Conservation (phyloP, 2,888 invertebrate genomes). For the Sipha maydis region DNA sequence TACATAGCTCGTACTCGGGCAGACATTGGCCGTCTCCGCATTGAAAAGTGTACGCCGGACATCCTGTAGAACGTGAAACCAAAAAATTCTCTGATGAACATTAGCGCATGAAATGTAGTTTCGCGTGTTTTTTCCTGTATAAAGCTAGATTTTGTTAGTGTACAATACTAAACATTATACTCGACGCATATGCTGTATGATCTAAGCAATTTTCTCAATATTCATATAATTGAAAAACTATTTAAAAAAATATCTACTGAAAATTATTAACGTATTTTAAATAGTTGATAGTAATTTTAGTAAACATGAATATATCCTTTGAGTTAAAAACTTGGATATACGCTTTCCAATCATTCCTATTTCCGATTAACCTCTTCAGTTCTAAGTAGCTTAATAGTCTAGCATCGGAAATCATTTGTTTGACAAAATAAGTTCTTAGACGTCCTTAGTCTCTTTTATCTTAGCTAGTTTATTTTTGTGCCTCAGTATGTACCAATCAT, state of each 20-base stretch:
- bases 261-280: not conserved
- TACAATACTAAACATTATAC: not conserved
- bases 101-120: not conserved
- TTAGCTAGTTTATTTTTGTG: too few species aligned
- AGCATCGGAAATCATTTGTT: too few species aligned
- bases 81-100: not conserved
- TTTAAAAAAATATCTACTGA: not conserved
- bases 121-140: not conserved
- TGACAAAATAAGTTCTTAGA: too few species aligned
- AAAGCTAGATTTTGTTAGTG: too few species aligned
- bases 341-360: too few species aligned
- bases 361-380: too few species aligned
- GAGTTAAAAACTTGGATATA: too few species aligned
- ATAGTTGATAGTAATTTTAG: not conserved
- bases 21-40: slow-evolving; percentile 88
- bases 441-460: too few species aligned
- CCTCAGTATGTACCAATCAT: too few species aligned
- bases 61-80: slow-evolving; percentile 67
- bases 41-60: slow-evolving; percentile 84
- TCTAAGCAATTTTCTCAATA: not conserved
- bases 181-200: not conserved
- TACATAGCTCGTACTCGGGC: slow-evolving; percentile 91
- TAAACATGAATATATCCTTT: not conserved
- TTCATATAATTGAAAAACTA: not conserved
- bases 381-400: too few species aligned